Evolutionary conservation across 2,113 vertebrate genomes (phyloP).

Genomic region (Pteropus alecto): DNA sequence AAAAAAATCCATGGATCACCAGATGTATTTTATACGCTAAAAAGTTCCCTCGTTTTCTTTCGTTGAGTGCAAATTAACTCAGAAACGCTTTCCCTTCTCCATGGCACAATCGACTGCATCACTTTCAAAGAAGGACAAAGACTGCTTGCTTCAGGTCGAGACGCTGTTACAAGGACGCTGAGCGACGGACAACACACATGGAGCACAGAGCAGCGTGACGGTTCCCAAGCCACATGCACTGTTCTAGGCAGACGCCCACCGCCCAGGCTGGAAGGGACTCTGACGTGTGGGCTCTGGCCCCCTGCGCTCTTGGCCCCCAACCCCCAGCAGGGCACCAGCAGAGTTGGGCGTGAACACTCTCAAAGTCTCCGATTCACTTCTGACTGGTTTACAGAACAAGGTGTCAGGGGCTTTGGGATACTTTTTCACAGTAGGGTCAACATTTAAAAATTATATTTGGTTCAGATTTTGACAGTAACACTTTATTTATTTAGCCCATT

Average conservation of each 20-base stretch:
- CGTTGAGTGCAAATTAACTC: background rate
- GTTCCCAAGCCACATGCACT: background rate
- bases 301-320: too few species aligned
- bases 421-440: background rate
- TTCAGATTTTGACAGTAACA: background rate
- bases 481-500: constrained; percentile 1
- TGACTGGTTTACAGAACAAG: background rate
- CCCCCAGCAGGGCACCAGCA: background rate
- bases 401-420: background rate
- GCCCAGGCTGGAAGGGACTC: background rate
- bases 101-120: background rate
- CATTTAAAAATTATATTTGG: background rate
- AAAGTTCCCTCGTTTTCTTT: background rate
- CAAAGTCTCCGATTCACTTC: background rate
- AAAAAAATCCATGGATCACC: background rate
- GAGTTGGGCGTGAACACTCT: background rate
- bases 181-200: background rate
- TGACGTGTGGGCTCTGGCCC: too few species aligned
- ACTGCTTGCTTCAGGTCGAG: background rate
- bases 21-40: background rate
- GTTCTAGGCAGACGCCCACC: background rate
- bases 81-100: background rate
- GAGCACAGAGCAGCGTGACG: constrained; percentile 38
- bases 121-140: background rate
- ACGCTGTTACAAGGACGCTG: constrained; percentile 27